These are phyloP conservation scores for Microcebus tavaratra DNA, from an alignment of 2,113 vertebrate genomes.

Conservation along the genomic window DNA sequence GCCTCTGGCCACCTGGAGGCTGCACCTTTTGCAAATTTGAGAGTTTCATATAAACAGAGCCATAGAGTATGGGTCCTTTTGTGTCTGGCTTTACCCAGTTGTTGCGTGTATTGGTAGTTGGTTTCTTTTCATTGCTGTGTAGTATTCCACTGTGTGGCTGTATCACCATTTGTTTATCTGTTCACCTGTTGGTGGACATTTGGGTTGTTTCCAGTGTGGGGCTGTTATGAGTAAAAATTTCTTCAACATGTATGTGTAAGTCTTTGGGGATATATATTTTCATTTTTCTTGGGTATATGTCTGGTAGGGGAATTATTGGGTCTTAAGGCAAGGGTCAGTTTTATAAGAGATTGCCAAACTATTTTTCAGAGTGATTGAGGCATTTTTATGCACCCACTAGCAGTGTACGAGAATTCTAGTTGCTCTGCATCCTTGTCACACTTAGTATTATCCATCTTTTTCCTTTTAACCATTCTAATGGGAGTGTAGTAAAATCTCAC, in stretches of 20 bases:
- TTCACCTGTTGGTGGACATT: not conserved
- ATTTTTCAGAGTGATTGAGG: not conserved
- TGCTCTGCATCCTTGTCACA: not conserved
- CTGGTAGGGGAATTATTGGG: not conserved
- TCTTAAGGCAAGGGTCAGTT: not conserved
- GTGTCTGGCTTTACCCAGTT: not conserved
- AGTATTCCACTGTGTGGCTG: not conserved
- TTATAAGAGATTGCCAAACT: slow-evolving; percentile 17
- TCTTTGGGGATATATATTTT: not conserved
- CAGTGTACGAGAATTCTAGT: not conserved
- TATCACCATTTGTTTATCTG: not conserved
- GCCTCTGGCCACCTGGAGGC: too few relatives aligned
- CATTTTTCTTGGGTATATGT: not conserved
- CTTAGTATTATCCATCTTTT: not conserved
- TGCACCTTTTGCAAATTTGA: not conserved
- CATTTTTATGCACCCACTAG: too few relatives aligned
- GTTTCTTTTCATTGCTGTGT: not conserved
- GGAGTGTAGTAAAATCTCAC: not conserved
- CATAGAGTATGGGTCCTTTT: not conserved
- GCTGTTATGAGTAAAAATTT: not conserved
- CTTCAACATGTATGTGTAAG: not conserved
- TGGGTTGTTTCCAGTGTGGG: not conserved
- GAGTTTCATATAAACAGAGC: not conserved
- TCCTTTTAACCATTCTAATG: not conserved
- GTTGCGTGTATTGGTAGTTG: not conserved